Conservation (phyloP, 2,797 vertebrate species). For the Rhincodon typus region DNA sequence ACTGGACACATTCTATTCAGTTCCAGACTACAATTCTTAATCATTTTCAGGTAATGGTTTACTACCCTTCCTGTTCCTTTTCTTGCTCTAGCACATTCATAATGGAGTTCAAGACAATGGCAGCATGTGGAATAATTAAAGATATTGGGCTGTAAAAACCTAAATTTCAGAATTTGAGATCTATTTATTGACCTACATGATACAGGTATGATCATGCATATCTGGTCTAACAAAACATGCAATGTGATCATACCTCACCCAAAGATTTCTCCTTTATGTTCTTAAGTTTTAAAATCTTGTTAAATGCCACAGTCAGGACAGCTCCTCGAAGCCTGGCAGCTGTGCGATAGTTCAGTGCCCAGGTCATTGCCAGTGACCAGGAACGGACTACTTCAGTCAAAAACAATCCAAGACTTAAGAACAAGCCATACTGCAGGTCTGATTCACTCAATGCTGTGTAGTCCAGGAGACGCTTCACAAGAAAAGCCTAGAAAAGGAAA, state of each 20-base stretch:
- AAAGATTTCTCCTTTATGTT: constrained; percentile 79
- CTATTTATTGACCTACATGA: neutral
- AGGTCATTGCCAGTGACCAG: constrained; percentile 85
- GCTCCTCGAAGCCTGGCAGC: constrained; percentile 79
- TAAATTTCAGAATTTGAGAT: neutral
- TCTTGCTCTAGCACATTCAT: neutral
- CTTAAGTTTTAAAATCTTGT: constrained; percentile 82
- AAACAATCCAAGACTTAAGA: constrained; percentile 80
- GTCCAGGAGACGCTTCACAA: constrained; percentile 85
- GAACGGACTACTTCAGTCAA: constrained; percentile 78
- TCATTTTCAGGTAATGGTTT: neutral
- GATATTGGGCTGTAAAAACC: neutral
- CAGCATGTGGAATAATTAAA: neutral
- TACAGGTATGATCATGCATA: neutral
- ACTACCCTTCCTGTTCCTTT: neutral
- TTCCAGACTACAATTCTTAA: neutral
- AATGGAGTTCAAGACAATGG: neutral
- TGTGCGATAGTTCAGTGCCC: constrained; percentile 87
- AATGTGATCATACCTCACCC: constrained; percentile 66
- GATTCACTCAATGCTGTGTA: constrained; percentile 72
- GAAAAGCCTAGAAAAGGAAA: constrained; percentile 73
- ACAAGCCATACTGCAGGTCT: constrained; percentile 74
- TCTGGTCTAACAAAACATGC: neutral
- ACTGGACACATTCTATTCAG: neutral
- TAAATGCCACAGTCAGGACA: constrained; percentile 78